Conservation (phyloP, 2,888 invertebrate genomes). For the Mythimna ferrago region DNA sequence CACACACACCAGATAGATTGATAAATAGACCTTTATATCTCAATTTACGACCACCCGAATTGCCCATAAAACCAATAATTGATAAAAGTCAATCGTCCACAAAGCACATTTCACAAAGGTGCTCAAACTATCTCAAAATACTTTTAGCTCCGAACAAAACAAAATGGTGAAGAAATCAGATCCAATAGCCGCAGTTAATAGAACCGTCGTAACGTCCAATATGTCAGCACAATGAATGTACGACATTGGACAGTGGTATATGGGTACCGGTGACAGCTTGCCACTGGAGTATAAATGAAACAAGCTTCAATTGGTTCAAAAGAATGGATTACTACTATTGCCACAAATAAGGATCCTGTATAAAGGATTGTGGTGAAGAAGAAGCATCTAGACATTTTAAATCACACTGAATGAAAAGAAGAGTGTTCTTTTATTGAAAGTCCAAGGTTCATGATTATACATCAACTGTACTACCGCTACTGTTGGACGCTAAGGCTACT, state of each 20-base stretch:
- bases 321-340: background rate
- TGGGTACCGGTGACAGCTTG: slow-evolving; percentile 19
- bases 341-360: background rate
- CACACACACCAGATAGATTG: too few species aligned
- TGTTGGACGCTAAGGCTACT: too few species aligned
- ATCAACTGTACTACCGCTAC: too few species aligned
- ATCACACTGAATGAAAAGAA: background rate
- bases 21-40: slow-evolving; percentile 7
- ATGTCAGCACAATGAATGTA: slow-evolving; percentile 45
- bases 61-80: slow-evolving; percentile 30
- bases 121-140: slow-evolving; percentile 16
- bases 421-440: background rate
- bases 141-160: slow-evolving; percentile 28
- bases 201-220: slow-evolving; percentile 32
- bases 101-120: slow-evolving; percentile 17
- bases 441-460: background rate
- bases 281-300: slow-evolving; percentile 24
- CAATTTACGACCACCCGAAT: slow-evolving; percentile 26
- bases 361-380: background rate
- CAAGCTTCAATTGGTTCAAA: slow-evolving; percentile 8
- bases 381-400: background rate
- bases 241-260: slow-evolving; percentile 22
- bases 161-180: slow-evolving; percentile 33
- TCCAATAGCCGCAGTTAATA: slow-evolving; percentile 32
- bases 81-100: slow-evolving; percentile 21